A percentile compares a stretch with the other conserved stretches of the same genome.
Evolutionary conservation across 23 tunicate genomes (phyloP).

Genomic region (Clavelina lepadiformis): DNA sequence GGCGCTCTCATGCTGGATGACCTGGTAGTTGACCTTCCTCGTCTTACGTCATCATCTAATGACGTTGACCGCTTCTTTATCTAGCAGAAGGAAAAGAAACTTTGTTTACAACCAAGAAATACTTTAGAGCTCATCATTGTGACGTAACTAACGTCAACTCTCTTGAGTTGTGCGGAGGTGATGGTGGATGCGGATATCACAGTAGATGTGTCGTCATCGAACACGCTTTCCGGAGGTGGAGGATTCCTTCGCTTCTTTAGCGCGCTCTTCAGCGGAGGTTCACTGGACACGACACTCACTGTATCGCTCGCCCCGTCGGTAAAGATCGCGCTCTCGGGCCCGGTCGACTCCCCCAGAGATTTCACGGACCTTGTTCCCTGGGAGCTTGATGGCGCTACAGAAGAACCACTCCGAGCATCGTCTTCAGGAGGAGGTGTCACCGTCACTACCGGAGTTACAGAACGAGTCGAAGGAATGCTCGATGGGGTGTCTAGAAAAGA

Average conservation of each 20-base stretch:
- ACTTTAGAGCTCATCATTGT: background rate
- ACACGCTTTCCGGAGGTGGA: conserved; percentile 18
- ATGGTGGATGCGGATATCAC: conserved; percentile 53
- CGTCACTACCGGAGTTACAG: no score
- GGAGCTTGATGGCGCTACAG: no score
- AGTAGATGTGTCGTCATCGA: conserved; percentile 49
- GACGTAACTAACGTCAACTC: conserved; percentile 21
- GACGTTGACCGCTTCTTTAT: conserved; percentile 17
- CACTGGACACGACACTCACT: conserved; percentile 24
- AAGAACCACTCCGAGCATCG: no score
- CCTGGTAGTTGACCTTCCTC: conserved; percentile 12
- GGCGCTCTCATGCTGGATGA: background rate
- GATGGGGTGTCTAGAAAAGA: no score
- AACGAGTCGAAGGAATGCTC: no score
- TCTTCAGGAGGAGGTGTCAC: no score
- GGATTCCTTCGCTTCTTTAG: conserved; percentile 46
- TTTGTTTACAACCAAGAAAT: background rate
- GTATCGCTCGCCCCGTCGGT: conserved; percentile 21
- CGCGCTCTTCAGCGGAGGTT: conserved; percentile 55
- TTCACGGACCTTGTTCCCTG: no score
- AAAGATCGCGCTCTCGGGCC: conserved; percentile 17
- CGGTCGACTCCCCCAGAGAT: no score
- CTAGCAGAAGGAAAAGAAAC: background rate
- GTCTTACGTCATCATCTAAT: conserved; percentile 20
- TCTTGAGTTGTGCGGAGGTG: conserved; percentile 11